Evolutionary conservation across 2,797 vertebrate species (phyloP).

Genomic region (Periophthalmus magnuspinnatus): DNA sequence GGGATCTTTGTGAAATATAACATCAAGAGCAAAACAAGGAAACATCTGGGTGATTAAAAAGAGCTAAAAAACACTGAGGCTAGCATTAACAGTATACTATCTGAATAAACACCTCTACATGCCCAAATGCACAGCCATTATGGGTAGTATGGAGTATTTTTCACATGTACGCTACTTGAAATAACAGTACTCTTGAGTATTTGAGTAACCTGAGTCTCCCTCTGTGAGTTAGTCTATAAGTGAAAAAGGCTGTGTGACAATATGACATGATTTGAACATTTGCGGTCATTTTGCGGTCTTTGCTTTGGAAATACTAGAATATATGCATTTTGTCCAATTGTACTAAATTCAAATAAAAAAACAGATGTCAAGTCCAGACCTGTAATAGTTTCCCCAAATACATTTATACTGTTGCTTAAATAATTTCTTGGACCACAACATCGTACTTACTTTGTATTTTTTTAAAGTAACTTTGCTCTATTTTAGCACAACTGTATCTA

Average conservation of each 20-base stretch:
- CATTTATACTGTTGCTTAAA: neutral
- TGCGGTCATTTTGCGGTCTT: too few species aligned
- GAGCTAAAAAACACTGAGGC: conserved; percentile 58
- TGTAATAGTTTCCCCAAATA: neutral
- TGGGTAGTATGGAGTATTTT: neutral
- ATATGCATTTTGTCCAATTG: too few species aligned
- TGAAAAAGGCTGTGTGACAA: neutral
- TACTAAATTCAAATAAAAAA: too few species aligned
- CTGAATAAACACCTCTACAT: conserved; percentile 35
- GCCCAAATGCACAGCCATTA: conserved; percentile 9
- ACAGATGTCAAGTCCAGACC: neutral
- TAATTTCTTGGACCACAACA: neutral
- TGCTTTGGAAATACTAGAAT: too few species aligned
- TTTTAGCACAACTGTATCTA: neutral
- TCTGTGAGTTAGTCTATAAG: too few species aligned
- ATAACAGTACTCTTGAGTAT: too few species aligned
- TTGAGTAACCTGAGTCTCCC: too few species aligned
- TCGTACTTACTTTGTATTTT: neutral
- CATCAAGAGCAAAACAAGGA: conserved; percentile 85
- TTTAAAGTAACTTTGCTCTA: neutral
- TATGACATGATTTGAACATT: neutral
- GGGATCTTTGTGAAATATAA: conserved; percentile 77
- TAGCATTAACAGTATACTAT: conserved; percentile 31
- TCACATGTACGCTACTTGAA: neutral
- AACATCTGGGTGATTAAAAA: conserved; percentile 86